phyloP scores from a whole-genome alignment of 2,888 invertebrate genomes.

The Mythimna impura region DNA sequence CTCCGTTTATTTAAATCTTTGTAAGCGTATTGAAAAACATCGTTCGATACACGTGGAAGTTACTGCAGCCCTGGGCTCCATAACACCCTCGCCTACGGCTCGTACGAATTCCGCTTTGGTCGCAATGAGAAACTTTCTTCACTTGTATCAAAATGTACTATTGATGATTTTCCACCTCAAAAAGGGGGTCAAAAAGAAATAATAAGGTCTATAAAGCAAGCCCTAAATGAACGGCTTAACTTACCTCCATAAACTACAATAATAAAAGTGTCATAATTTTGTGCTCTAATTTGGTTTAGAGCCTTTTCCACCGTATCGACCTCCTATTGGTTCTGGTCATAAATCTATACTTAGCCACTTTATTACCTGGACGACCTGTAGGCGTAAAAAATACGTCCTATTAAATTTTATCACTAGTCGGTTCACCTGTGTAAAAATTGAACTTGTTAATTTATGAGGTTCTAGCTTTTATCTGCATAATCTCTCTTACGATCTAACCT shows the following conservation, averaged over 20 bases:
- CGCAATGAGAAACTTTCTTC: too few relatives aligned
- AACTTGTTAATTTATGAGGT: background rate
- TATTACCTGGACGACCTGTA: conserved; percentile 27
- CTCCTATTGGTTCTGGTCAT: conserved; percentile 14
- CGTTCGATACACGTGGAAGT: too few relatives aligned
- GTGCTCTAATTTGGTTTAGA: conserved; percentile 26
- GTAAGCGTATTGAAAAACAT: too few relatives aligned
- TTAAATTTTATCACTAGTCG: conserved; percentile 19
- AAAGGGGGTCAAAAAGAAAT: background rate
- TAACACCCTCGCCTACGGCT: too few relatives aligned
- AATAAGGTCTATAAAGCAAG: background rate
- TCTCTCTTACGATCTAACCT: too few relatives aligned
- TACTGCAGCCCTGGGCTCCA: too few relatives aligned
- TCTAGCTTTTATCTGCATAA: background rate
- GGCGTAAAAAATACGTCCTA: conserved; percentile 6
- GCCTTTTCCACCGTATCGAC: conserved; percentile 7
- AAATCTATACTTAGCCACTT: conserved; percentile 26
- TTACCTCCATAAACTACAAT: conserved; percentile 25
- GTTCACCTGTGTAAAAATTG: background rate
- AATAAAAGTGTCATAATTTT: conserved; percentile 42
- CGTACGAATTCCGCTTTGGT: too few relatives aligned
- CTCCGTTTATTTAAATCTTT: too few relatives aligned
- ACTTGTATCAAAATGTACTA: too few relatives aligned
- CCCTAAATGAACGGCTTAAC: conserved; percentile 9
- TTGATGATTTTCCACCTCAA: too few relatives aligned